Percentiles rank a stretch among this genome's conserved stretches.
These are phyloP conservation scores for Cotesia glomerata DNA, from an alignment of 1,140 invertebrate species.

Conservation along the genomic window DNA sequence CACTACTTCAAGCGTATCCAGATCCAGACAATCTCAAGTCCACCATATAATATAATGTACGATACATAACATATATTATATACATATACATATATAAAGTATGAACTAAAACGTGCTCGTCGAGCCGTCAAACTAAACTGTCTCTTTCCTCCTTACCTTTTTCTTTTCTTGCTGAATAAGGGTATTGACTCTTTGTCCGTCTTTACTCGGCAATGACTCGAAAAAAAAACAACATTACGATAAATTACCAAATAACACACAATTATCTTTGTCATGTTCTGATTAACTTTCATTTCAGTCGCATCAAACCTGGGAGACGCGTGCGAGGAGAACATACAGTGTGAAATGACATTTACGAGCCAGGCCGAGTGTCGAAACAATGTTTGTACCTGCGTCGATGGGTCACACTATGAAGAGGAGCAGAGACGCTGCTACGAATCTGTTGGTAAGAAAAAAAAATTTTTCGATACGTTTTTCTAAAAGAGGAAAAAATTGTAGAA, in stretches of 20 bases:
- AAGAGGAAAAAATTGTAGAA: too few species aligned
- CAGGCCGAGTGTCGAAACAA: constrained; percentile 49
- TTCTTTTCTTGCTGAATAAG: not conserved
- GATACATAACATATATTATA: too few species aligned
- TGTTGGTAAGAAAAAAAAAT: constrained; percentile 38
- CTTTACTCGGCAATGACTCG: too few species aligned
- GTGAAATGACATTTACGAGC: constrained; percentile 51
- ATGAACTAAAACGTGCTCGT: constrained; percentile 29
- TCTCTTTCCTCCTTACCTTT: not conserved
- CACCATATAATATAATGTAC: too few species aligned
- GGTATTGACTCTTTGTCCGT: too few species aligned
- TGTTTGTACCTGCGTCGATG: constrained; percentile 49
- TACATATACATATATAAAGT: too few species aligned
- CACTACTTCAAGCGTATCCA: constrained; percentile 39
- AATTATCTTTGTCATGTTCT: not conserved
- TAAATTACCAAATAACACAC: not conserved
- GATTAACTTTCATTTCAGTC: constrained; percentile 38
- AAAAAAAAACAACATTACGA: not conserved
- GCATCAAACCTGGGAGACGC: constrained; percentile 47
- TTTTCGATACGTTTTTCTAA: not conserved
- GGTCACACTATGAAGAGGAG: constrained; percentile 42
- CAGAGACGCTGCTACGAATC: constrained; percentile 48
- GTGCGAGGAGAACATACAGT: constrained; percentile 47
- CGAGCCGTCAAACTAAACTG: constrained; percentile 29
- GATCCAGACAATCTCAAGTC: constrained; percentile 13